A percentile compares a stretch with the other conserved stretches of the same genome.
Evolutionary conservation across 2,113 vertebrate species (phyloP).

Genomic region (Anser cygnoides): DNA sequence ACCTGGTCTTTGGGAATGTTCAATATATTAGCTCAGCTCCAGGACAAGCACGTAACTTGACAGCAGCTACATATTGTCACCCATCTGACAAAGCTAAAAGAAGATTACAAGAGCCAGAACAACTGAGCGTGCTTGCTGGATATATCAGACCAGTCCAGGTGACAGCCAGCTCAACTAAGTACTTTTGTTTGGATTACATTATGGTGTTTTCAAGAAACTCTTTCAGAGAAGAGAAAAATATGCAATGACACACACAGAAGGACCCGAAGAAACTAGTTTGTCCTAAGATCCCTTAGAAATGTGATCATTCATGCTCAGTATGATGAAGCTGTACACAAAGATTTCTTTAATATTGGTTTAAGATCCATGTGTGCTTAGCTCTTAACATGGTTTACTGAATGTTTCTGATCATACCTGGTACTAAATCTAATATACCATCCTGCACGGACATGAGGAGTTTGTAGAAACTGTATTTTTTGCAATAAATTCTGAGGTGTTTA

Average conservation of each 20-base stretch:
- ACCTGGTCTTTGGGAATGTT: not conserved
- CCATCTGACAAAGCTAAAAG: not conserved
- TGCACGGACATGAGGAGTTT: not conserved
- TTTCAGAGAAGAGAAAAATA: not conserved
- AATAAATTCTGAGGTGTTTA: not conserved
- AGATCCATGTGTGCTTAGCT: not conserved
- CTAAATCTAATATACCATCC: not conserved
- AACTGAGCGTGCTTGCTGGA: not conserved
- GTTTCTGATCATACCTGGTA: not conserved
- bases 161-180: not conserved
- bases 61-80: not conserved
- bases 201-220: not conserved
- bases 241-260: too few species aligned
- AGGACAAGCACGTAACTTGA: not conserved
- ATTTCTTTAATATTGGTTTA: not conserved
- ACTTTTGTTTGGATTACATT: not conserved
- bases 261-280: not conserved
- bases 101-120: not conserved
- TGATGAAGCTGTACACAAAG: not conserved
- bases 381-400: not conserved
- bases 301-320: not conserved
- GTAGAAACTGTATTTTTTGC: not conserved
- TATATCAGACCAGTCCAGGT: not conserved
- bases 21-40: not conserved
- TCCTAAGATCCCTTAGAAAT: not conserved